Evolutionary conservation across 2,113 vertebrate genomes (phyloP).

Genomic region (Rhinoderma darwinii): DNA sequence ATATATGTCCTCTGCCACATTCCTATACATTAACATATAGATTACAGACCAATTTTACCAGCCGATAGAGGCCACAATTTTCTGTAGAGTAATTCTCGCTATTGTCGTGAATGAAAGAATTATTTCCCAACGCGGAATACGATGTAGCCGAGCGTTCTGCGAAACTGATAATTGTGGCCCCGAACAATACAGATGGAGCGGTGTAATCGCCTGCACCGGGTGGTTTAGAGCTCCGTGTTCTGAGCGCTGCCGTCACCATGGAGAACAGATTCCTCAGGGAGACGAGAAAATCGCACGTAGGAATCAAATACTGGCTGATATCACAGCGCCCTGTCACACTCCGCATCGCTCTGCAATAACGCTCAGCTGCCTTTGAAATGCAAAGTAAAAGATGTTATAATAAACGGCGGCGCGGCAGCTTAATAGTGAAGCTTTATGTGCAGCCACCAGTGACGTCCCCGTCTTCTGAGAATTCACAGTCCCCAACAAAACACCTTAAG

Average conservation of each 20-base stretch:
- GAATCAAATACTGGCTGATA: conserved; percentile 17
- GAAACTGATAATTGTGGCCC: background rate
- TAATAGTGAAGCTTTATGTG: conserved; percentile 5
- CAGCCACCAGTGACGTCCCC: background rate
- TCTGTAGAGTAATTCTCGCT: background rate
- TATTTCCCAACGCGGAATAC: background rate
- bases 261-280: conserved; percentile 37
- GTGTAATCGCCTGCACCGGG: no score
- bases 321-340: conserved; percentile 18
- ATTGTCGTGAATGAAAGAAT: background rate
- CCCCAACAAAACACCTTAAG: background rate
- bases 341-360: background rate
- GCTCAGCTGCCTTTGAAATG: background rate
- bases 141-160: background rate
- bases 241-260: background rate
- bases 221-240: background rate
- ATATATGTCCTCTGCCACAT: background rate
- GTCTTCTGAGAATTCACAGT: conserved; percentile 4
- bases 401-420: background rate
- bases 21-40: conserved; percentile 9
- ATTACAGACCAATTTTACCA: background rate
- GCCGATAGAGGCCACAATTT: background rate
- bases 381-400: background rate
- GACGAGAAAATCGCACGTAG: conserved; percentile 35
- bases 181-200: background rate